Evolutionary conservation across 2,113 vertebrate species (phyloP).

Genomic region (Dipodomys ordii): DNA sequence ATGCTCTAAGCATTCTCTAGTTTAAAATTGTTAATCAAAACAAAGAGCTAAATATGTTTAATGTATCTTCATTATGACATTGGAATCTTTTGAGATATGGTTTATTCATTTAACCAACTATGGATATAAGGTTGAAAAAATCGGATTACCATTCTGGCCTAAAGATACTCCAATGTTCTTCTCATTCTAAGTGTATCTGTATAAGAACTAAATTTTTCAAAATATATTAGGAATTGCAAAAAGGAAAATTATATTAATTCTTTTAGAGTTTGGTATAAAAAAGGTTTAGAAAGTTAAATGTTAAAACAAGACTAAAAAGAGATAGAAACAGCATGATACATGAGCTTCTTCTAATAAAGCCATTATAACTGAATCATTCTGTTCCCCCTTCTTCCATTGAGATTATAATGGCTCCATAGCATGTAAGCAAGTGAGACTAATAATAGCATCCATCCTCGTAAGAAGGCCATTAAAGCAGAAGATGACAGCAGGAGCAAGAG

Average conservation of each 20-base stretch:
- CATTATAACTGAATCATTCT: constrained; percentile 77
- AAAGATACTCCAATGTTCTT: neutral
- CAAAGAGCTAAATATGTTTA: neutral
- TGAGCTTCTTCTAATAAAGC: constrained; percentile 66
- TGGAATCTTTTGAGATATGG: neutral
- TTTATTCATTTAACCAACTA: neutral
- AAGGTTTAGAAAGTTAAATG: constrained; percentile 57
- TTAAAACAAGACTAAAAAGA: constrained; percentile 72
- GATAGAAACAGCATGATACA: constrained; percentile 24
- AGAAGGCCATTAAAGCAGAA: constrained; percentile 74
- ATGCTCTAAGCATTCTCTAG: neutral
- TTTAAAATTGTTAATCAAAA: neutral
- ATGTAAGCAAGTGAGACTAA: constrained; percentile 65
- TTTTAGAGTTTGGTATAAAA: neutral
- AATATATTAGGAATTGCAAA: constrained; percentile 30
- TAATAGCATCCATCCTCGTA: constrained; percentile 79
- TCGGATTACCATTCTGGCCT: neutral
- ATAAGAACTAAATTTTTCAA: neutral
- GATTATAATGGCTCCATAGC: constrained; percentile 67
- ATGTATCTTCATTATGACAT: neutral
- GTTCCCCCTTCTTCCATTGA: constrained; percentile 64
- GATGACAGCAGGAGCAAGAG: constrained; percentile 80
- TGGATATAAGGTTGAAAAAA: neutral
- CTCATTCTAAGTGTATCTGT: neutral
- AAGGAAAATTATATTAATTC: neutral